Percentiles rank a stretch among this genome's conserved stretches.
These are phyloP conservation scores for Argopecten irradians DNA, from an alignment of 1,140 invertebrate species.

Conservation along the genomic window DNA sequence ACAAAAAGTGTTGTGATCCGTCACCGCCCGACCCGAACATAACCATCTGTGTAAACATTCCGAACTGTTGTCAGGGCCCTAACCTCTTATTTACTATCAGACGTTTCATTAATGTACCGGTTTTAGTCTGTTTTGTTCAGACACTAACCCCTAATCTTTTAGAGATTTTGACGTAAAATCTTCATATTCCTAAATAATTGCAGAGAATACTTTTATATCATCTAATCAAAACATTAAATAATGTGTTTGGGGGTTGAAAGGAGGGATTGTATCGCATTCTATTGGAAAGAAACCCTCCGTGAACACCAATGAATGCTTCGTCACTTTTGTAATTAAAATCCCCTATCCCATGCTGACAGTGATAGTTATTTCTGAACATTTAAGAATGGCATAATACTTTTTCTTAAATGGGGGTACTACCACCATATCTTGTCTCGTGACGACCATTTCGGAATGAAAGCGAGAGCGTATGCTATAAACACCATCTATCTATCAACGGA, in stretches of 20 bases:
- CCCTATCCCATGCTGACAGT: neutral
- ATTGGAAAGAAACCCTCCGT: neutral
- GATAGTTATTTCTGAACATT: neutral
- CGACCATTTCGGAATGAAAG: neutral
- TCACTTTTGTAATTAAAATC: neutral
- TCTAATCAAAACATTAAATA: neutral
- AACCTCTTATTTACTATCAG: neutral
- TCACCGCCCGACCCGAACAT: neutral
- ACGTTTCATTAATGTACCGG: neutral
- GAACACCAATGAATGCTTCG: neutral
- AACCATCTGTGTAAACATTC: neutral
- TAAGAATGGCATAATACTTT: neutral
- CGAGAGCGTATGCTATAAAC: neutral
- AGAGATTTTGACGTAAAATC: neutral
- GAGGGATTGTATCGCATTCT: neutral
- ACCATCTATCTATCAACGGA: neutral
- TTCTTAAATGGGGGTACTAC: neutral
- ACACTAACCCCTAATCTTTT: neutral
- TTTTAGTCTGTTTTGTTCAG: neutral
- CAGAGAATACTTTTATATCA: neutral
- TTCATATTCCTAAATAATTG: neutral
- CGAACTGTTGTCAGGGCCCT: neutral
- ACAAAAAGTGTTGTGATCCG: constrained; percentile 16
- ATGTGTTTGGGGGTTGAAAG: neutral
- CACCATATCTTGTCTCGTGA: neutral